Conservation (phyloP, 2,113 vertebrate genomes). For the Podarcis raffonei region DNA sequence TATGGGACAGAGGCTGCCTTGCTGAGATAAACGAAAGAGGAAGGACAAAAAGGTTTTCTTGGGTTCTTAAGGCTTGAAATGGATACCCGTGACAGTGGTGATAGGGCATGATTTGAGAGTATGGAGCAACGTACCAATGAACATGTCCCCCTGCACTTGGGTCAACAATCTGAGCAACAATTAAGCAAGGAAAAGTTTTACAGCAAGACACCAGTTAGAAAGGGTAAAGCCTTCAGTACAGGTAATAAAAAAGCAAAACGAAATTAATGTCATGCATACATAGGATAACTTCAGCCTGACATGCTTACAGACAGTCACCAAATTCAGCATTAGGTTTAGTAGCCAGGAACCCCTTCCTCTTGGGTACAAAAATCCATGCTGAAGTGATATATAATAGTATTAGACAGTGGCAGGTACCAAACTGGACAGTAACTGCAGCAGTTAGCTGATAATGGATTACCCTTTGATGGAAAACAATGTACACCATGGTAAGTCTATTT, state of each 20-base stretch:
- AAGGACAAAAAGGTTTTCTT: constrained; percentile 30
- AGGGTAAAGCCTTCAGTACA: constrained; percentile 72
- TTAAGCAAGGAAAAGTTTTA: constrained; percentile 76
- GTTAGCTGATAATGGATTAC: constrained; percentile 52
- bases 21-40: constrained; percentile 13
- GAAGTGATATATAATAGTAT: constrained; percentile 51
- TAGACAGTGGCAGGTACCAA: constrained; percentile 55
- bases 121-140: constrained; percentile 52
- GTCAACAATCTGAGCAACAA: constrained; percentile 71
- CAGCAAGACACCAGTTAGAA: constrained; percentile 77
- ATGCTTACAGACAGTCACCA: constrained; percentile 66
- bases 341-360: constrained; percentile 52
- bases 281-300: constrained; percentile 67
- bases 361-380: constrained; percentile 66
- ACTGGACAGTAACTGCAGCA: constrained; percentile 70
- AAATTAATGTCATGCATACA: constrained; percentile 76
- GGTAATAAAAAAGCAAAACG: constrained; percentile 59
- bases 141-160: constrained; percentile 55
- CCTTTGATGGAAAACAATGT: constrained; percentile 51
- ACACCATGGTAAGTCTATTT: constrained; percentile 18
- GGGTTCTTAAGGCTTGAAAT: constrained; percentile 43
- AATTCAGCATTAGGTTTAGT: constrained; percentile 66
- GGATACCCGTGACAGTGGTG: background rate
- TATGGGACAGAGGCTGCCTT: background rate
- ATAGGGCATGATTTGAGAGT: constrained; percentile 36